Percentiles rank a stretch among this genome's conserved stretches.
Conservation (phyloP, 2,888 invertebrate species). For the Apoda limacodes region DNA sequence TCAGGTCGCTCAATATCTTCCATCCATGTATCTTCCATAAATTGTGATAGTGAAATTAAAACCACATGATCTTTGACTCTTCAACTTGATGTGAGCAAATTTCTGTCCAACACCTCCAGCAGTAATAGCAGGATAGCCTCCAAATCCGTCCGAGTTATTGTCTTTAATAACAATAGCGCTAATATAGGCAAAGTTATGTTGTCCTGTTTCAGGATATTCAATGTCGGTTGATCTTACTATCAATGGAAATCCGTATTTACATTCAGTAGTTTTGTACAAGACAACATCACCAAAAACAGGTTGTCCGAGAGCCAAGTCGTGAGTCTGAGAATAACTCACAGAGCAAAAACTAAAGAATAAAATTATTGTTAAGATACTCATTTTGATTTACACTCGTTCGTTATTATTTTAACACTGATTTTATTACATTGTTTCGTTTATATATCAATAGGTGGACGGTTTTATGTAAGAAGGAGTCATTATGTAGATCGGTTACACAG, state of each 20-base stretch:
- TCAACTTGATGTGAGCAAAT: conserved; percentile 52
- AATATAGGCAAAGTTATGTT: conserved; percentile 44
- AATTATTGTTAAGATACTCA: conserved; percentile 35
- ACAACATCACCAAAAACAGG: conserved; percentile 46
- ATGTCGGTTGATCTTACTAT: conserved; percentile 38
- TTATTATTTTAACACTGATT: conserved; percentile 41
- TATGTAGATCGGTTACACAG: too few species aligned
- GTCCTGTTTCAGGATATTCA: conserved; percentile 46
- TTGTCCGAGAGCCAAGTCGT: conserved; percentile 43
- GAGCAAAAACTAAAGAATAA: conserved; percentile 34
- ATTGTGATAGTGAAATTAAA: conserved; percentile 56
- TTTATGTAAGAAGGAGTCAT: too few species aligned
- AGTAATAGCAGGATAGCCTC: conserved; percentile 46
- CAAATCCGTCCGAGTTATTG: conserved; percentile 38
- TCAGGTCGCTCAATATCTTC: too few species aligned
- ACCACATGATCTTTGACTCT: conserved; percentile 46
- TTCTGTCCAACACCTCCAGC: conserved; percentile 54
- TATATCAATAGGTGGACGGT: conserved; percentile 27
- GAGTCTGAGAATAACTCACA: conserved; percentile 37
- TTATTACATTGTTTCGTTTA: conserved; percentile 36
- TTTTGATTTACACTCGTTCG: conserved; percentile 29
- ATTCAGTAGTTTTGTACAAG: conserved; percentile 39
- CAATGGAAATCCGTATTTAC: conserved; percentile 52
- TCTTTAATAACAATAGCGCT: conserved; percentile 48
- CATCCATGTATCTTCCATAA: conserved; percentile 57